Base-by-base conservation (phyloP, 2,888 invertebrate species). In the Eupithecia abbreviata region DNA sequence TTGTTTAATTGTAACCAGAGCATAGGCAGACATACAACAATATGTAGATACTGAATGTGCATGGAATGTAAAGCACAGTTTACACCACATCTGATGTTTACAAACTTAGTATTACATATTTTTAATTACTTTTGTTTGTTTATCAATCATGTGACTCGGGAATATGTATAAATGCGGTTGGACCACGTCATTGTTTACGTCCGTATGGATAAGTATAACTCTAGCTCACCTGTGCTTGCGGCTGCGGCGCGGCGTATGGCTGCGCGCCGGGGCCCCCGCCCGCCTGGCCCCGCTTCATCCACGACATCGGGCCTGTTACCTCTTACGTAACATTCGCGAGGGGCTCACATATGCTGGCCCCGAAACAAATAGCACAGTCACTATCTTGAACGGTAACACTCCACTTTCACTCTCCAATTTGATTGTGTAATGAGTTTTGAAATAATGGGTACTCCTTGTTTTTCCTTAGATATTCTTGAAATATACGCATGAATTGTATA, bases 141-240 rank as follows among this genome's bases (percentile, higher is more conserved):
- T 84, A 84, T 85, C 82, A 86, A 86, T 86, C 86, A 87, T 89
- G 87, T 86, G 88, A 86, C 83, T 72, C 78, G 73, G 55, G 74
- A 76, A 65, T 76, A 77, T 72, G 77, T 75, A 74, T 18, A 73
- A 76, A 77, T 71, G 76, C 79, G 77, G 84, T 87, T 82, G 82
- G 85, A 91, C 91, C 94, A 94, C 93, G 94, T 92, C 92, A 93
- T 91, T 93, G 92, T 93, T 92, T 92, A 92, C 90, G 89, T 91
- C 88, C 84, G 80, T 83, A 82, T 78, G 83, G 84, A 87, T 86
- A 68, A 13, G 55, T 66, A 87, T 91, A 91, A 91, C 90, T 89
- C 90, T 88, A 78, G 82, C 90, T 90, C 83, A 93, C 94, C 93
- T 94, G 94, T 79, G 91, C 89, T 91, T 93, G 94, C 79, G 90